phyloP scores from a whole-genome alignment of 2,797 vertebrate genomes.

The Macroramphosus scolopax region DNA sequence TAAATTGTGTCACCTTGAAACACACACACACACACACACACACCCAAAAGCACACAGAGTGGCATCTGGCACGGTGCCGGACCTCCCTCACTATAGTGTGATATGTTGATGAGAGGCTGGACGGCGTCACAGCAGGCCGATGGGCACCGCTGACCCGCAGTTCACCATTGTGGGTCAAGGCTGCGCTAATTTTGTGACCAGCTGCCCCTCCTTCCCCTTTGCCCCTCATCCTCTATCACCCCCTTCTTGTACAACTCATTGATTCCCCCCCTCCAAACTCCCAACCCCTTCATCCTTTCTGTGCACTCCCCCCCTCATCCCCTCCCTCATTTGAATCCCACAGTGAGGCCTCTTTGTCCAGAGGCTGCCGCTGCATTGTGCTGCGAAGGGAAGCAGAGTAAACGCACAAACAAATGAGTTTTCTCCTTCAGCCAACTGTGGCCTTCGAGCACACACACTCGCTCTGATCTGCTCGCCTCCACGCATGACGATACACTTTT shows the following conservation, averaged over 20 bases:
- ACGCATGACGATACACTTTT: neutral
- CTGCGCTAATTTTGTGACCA: slow-evolving; percentile 30
- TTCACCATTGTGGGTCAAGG: slow-evolving; percentile 26
- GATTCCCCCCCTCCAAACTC: slow-evolving; percentile 31
- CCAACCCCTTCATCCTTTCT: slow-evolving; percentile 14
- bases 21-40: too few relatives aligned
- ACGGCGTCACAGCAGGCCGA: slow-evolving; percentile 36
- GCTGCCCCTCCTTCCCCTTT: slow-evolving; percentile 25
- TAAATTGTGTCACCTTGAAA: slow-evolving; percentile 58
- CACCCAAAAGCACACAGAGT: too few relatives aligned
- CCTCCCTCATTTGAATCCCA: slow-evolving; percentile 70
- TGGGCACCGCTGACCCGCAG: slow-evolving; percentile 37
- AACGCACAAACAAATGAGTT: slow-evolving; percentile 67
- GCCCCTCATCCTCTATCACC: slow-evolving; percentile 34
- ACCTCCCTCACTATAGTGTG: slow-evolving; percentile 52
- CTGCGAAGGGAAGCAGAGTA: slow-evolving; percentile 55
- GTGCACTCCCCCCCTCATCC: slow-evolving; percentile 8
- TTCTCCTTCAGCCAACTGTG: slow-evolving; percentile 34
- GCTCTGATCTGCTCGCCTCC: slow-evolving; percentile 10
- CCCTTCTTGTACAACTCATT: slow-evolving; percentile 34
- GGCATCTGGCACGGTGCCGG: slow-evolving; percentile 50
- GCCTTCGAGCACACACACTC: slow-evolving; percentile 18
- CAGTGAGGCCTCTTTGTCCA: slow-evolving; percentile 67
- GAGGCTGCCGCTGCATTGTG: slow-evolving; percentile 57
- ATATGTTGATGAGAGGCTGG: slow-evolving; percentile 47